Evolutionary conservation across 2,797 vertebrate genomes (phyloP), one percentile per base, ranked within the genome.

Genomic region (Apodemus agrarius): DNA sequence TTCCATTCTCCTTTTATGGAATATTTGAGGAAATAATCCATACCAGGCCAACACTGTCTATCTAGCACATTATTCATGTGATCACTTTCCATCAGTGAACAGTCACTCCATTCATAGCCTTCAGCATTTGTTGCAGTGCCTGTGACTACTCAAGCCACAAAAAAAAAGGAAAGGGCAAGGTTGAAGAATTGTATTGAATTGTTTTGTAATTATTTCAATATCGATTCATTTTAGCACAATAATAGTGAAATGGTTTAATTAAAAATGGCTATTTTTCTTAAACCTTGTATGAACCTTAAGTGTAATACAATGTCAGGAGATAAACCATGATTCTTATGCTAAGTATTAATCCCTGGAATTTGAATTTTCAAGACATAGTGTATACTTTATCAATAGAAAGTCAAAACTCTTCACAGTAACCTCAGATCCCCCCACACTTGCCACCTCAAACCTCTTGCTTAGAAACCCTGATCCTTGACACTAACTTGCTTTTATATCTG

Each of bases 121-220:
- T 83, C 24, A n/a, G 17, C 34, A 65, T 54, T 54, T 89, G 21
- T n/a, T 67, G 0, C 1, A 31, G 7, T 17, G 3, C 12, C 43
- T 59, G 3, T 24, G 54, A 75, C 14, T 75, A 29, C 34, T 43
- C 11, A 83, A 37, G 75, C 14, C 34, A 37, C 67, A 87, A 84
- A 43, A 43, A 43, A 26, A 57, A 43, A n/a, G 10, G 46, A 40
- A 16, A 54, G 17, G 5, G 76, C 37, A 95, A 95, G 6, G 1
- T 59, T 59, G 29, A 43, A 67, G 65, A 46, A 43, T 89, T 76
- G 37, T 40, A 72, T 76, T 74, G 31, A 5, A 43, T 46, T 29
- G 29, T 46, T 49, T 54, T 49, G 16, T 78, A 87, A 89, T 94
- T 91, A 92, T 72, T 96, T 94, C 34, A 4, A 9, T 92, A 85